Evolutionary conservation across 2,888 invertebrate species (phyloP), one percentile per base, ranked within the genome.

Genomic region (Esperia sulphurella): DNA sequence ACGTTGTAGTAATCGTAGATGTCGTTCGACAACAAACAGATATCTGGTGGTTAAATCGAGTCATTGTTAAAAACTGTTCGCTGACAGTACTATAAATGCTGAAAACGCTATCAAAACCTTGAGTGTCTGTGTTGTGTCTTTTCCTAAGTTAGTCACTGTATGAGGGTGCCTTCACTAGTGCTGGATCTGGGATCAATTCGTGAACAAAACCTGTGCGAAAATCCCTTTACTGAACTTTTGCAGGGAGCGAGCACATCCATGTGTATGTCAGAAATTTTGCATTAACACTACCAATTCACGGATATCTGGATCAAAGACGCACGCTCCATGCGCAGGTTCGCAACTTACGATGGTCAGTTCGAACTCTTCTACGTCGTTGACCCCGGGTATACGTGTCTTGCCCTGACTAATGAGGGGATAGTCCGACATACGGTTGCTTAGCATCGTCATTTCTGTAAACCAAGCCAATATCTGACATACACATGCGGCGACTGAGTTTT

Each of bases 371-470:
- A 91, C 93, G 92, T 98, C 98, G 92, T 98, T 97, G 90, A 98
- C 94, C 83, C 95, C 96, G 84, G 97, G 97, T 87, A 98, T 97
- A 90, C 95, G 93, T 79, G 95, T 95, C 92, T 96, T 96, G 91
- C 98, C 98, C 92, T 97, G 97, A 91, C 95, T 95, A 91, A 97
- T 95, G 92, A 94, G 95, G 86, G 93, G 93, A 92, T 97, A 98
- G 91, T 95, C 94, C 81, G 93, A 93, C 85, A 96, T 94, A 90
- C 95, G 95, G 90, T 95, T 93, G 86, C 93, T 92, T 89, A 97
- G 92, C 91, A 94, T 92, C 90, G 95, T 93, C 90, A 92, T 91
- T 86, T 96, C 97, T 96, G 93, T 74, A 82, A 91, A 87, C 74
- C 75, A 83, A 80, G 53, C 54, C 55, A 76, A 71, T 54, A 72